A percentile compares a stretch with the other conserved stretches of the same genome.
Evolutionary conservation across 2,888 invertebrate genomes (phyloP).

Genomic region (Temnothorax unifasciatus): DNA sequence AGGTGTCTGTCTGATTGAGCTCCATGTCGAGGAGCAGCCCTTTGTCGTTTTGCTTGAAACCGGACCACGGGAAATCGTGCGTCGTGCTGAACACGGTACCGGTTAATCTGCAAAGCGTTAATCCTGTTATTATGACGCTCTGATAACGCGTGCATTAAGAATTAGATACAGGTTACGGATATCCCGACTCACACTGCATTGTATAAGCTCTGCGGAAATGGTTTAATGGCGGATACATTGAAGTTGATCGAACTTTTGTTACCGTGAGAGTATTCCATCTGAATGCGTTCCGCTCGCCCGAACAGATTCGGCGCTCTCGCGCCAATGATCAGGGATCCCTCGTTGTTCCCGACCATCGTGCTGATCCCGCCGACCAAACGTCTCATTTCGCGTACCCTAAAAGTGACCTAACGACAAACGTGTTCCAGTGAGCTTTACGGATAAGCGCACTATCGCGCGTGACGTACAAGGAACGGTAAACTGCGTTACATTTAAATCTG

Average conservation of each 20-base stretch:
- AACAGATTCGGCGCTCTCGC: constrained; percentile 93
- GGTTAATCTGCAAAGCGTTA: constrained; percentile 88
- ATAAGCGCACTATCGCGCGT: not conserved
- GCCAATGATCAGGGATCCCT: constrained; percentile 93
- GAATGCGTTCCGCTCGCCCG: constrained; percentile 95
- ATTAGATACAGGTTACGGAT: constrained; percentile 10
- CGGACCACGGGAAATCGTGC: constrained; percentile 93
- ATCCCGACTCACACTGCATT: constrained; percentile 89
- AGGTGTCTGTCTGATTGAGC: constrained; percentile 87
- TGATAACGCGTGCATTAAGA: not conserved
- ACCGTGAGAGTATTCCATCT: constrained; percentile 94
- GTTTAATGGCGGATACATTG: constrained; percentile 93
- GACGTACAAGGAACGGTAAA: constrained; percentile 23
- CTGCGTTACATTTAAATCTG: constrained; percentile 65
- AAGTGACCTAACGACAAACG: constrained; percentile 90
- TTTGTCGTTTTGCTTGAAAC: constrained; percentile 92
- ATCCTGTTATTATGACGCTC: constrained; percentile 2
- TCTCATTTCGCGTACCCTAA: constrained; percentile 94
- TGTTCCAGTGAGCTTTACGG: not conserved
- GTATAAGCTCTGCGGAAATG: constrained; percentile 91
- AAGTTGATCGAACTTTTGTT: constrained; percentile 94
- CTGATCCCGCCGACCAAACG: constrained; percentile 94
- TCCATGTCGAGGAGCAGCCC: constrained; percentile 93
- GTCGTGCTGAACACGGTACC: constrained; percentile 92
- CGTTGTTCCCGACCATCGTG: constrained; percentile 96